phyloP scores from a whole-genome alignment of 2,888 invertebrate genomes.

The Tillus elongatus region DNA sequence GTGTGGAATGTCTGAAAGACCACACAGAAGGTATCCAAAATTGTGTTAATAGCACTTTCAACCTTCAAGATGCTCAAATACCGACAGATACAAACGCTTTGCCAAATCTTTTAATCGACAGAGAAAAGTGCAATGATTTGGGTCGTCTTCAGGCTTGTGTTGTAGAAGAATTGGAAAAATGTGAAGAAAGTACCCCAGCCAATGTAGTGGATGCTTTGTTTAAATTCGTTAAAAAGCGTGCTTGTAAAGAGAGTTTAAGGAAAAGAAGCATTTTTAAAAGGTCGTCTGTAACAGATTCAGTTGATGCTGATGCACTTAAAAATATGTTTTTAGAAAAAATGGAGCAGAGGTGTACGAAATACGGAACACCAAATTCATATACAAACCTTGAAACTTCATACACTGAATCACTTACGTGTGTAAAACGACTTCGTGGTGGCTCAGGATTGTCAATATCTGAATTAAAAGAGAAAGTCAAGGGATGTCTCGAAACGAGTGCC shows the following conservation, averaged over 20 bases:
- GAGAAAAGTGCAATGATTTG: conserved; percentile 48
- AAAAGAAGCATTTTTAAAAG: conserved; percentile 12
- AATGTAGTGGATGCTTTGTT: conserved; percentile 72
- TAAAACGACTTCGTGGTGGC: neutral
- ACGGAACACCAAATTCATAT: neutral
- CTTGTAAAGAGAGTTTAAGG: conserved; percentile 10
- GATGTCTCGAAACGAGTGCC: too few species aligned
- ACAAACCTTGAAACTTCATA: neutral
- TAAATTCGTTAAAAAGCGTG: conserved; percentile 46
- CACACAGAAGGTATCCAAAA: conserved; percentile 51
- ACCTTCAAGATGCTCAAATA: conserved; percentile 39
- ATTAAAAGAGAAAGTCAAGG: too few species aligned
- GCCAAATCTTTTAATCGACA: conserved; percentile 53
- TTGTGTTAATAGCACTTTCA: conserved; percentile 57
- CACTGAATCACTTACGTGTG: neutral
- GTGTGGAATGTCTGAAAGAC: conserved; percentile 60
- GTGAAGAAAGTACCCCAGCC: conserved; percentile 65
- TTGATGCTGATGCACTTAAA: neutral
- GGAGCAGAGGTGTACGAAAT: neutral
- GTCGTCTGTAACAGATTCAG: neutral
- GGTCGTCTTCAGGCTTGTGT: conserved; percentile 49
- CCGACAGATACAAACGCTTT: conserved; percentile 38
- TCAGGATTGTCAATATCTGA: too few species aligned
- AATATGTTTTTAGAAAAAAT: neutral
- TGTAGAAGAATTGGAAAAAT: conserved; percentile 54